A percentile compares a stretch with the other conserved stretches of the same genome.
Evolutionary conservation across 1,140 invertebrate genomes (phyloP).

Genomic region (Macrotrachela quadricornifera): DNA sequence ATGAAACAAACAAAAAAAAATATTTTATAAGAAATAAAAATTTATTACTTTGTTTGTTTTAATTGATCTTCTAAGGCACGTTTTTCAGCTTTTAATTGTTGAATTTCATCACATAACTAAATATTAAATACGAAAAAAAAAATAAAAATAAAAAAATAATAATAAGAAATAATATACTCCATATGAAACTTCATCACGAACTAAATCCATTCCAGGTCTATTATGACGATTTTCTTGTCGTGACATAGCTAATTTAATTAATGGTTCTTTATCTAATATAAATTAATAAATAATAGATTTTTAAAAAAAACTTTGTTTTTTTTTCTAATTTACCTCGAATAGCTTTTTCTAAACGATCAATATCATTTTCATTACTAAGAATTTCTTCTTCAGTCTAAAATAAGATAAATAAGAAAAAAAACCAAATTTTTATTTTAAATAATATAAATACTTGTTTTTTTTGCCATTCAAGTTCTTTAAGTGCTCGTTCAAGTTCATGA

Average conservation of each 20-base stretch:
- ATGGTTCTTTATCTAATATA: constrained; percentile 10
- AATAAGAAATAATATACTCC: too few species aligned
- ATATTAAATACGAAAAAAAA: too few species aligned
- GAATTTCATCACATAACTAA: constrained; percentile 31
- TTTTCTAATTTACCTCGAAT: too few species aligned
- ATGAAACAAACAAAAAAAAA: too few species aligned
- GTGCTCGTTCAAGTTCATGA: constrained; percentile 55
- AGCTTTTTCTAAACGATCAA: constrained; percentile 24
- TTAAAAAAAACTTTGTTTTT: too few species aligned
- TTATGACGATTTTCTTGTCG: constrained; percentile 31
- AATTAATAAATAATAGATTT: too few species aligned
- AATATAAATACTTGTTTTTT: constrained; percentile 41
- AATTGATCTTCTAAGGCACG: constrained; percentile 26
- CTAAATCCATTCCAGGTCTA: constrained; percentile 48
- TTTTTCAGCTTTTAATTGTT: constrained; percentile 28
- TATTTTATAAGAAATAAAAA: too few species aligned
- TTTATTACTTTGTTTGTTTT: constrained; percentile 27
- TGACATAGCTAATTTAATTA: constrained; percentile 29
- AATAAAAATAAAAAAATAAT: too few species aligned
- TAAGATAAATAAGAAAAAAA: constrained; percentile 7
- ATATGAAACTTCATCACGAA: constrained; percentile 46
- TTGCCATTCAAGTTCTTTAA: constrained; percentile 66
- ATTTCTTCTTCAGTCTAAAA: constrained; percentile 50
- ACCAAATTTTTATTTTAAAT: too few species aligned
- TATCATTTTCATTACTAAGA: constrained; percentile 35